Evolutionary conservation across 2,797 vertebrate species (phyloP).

Genomic region (Anolis apletophallus): DNA sequence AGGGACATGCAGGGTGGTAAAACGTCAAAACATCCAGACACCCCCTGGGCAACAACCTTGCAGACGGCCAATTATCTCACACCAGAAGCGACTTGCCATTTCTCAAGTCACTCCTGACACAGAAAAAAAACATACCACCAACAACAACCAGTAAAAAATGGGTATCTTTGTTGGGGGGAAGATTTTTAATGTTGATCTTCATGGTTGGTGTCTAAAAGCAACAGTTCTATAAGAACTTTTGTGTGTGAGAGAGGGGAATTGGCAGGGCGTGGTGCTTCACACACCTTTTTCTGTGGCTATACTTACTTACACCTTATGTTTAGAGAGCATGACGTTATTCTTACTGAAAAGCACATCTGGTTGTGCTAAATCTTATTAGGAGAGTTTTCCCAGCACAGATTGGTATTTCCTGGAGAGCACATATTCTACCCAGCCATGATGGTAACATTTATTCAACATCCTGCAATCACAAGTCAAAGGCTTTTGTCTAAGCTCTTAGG

Average conservation of each 20-base stretch:
- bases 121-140: neutral
- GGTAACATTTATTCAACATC: neutral
- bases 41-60: too few relatives aligned
- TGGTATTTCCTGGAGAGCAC: slow-evolving; percentile 1
- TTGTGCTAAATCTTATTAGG: slow-evolving; percentile 5
- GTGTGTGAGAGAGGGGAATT: neutral
- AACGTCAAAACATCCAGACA: too few relatives aligned
- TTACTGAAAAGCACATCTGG: neutral
- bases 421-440: neutral
- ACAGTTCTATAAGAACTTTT: neutral
- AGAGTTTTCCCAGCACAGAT: neutral
- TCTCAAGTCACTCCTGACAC: too few relatives aligned
- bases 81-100: too few relatives aligned
- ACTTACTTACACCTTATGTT: neutral
- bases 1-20: too few relatives aligned
- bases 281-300: neutral
- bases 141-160: neutral
- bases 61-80: too few relatives aligned
- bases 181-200: neutral
- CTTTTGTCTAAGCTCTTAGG: slow-evolving; percentile 4
- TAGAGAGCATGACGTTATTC: neutral
- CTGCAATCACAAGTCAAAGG: slow-evolving; percentile 12
- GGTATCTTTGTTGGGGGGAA: too few relatives aligned
- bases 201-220: neutral
- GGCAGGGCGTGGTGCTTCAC: neutral